Evolutionary conservation across 2,113 vertebrate genomes (phyloP).

Genomic region (Dasyprocta punctata): DNA sequence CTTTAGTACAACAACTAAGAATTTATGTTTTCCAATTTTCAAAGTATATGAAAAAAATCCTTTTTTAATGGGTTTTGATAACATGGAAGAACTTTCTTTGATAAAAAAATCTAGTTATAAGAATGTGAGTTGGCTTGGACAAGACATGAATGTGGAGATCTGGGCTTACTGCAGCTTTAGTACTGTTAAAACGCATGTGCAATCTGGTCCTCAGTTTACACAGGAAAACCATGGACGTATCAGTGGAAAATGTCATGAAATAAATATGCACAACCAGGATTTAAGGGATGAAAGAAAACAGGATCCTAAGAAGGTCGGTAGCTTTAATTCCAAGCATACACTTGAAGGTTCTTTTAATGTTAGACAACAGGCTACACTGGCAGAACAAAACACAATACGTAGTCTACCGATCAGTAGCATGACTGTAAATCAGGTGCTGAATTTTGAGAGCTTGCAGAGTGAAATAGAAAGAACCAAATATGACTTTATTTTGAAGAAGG

Average conservation of each 20-base stretch:
- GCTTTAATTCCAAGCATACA: conserved; percentile 53
- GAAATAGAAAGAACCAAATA: conserved; percentile 18
- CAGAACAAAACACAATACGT: neutral
- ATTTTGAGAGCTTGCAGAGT: conserved; percentile 9
- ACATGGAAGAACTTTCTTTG: conserved; percentile 73
- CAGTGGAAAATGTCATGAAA: neutral
- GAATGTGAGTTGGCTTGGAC: conserved; percentile 48
- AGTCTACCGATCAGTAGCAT: neutral
- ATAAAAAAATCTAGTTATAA: conserved; percentile 68
- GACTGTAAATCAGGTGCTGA: neutral
- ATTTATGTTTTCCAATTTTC: conserved; percentile 76
- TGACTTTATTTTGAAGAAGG: conserved; percentile 45
- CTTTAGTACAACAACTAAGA: conserved; percentile 55
- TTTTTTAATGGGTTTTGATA: conserved; percentile 79
- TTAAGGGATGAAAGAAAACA: conserved; percentile 40
- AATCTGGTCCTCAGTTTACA: conserved; percentile 25
- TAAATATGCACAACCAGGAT: neutral
- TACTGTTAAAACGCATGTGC: conserved; percentile 1
- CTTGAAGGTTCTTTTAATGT: conserved; percentile 12
- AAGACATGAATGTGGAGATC: neutral
- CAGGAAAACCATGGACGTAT: neutral
- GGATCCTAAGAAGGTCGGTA: neutral
- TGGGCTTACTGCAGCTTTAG: neutral
- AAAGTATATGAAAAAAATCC: conserved; percentile 88
- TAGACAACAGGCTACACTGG: neutral